phyloP scores from a whole-genome alignment of 2,797 vertebrate genomes.

The Cirrhinus molitorella region DNA sequence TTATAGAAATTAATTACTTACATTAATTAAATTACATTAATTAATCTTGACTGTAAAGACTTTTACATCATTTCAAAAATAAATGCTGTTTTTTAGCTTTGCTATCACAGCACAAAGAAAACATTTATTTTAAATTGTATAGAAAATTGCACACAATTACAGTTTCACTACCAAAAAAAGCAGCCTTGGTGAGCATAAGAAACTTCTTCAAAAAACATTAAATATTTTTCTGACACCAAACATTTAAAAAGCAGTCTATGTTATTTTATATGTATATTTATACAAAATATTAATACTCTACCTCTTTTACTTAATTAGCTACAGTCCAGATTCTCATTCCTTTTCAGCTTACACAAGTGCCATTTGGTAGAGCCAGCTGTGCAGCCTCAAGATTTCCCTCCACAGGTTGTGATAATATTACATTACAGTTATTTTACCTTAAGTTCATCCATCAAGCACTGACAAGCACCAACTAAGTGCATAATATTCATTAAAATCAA shows the following conservation, averaged over 20 bases:
- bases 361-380: background rate
- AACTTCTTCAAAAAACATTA: background rate
- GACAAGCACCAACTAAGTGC: background rate
- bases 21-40: too few species aligned
- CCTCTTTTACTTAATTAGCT: background rate
- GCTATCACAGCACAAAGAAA: too few species aligned
- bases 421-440: background rate
- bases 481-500: conserved; percentile 11
- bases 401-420: background rate
- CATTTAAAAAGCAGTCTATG: background rate
- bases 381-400: background rate
- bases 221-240: background rate
- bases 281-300: background rate
- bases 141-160: too few species aligned
- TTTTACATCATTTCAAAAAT: too few species aligned
- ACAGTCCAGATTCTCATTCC: background rate
- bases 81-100: too few species aligned
- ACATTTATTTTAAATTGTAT: too few species aligned
- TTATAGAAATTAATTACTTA: too few species aligned
- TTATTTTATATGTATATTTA: background rate
- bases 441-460: conserved; percentile 16
- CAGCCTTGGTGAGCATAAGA: background rate
- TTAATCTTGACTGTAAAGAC: too few species aligned
- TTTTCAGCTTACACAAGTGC: background rate
- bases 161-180: background rate